Percentiles rank a stretch among this genome's conserved stretches.
Evolutionary conservation across 2,888 invertebrate genomes (phyloP).

Genomic region (Pseudoips prasinana): DNA sequence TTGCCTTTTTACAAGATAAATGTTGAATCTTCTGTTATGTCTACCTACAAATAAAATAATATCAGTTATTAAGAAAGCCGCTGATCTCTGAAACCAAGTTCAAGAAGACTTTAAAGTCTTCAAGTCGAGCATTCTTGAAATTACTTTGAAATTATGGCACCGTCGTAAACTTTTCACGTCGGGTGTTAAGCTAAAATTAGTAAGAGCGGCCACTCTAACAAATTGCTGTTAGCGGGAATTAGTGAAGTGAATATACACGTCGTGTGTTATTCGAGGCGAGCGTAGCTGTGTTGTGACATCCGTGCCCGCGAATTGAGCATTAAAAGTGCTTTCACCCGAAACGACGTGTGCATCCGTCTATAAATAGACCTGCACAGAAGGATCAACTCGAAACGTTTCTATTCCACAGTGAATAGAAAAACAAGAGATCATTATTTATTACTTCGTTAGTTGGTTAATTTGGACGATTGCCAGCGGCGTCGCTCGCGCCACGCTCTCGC

Average conservation of each 20-base stretch:
- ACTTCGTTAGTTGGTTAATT: slow-evolving; percentile 81
- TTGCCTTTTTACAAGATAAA: too few species aligned
- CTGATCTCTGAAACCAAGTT: slow-evolving; percentile 51
- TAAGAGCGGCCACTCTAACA: slow-evolving; percentile 68
- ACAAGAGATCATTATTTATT: slow-evolving; percentile 82
- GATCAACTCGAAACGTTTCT: slow-evolving; percentile 74
- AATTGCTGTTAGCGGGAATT: slow-evolving; percentile 73
- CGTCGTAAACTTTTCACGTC: slow-evolving; percentile 72
- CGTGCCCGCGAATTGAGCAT: slow-evolving; percentile 67
- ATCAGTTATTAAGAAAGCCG: slow-evolving; percentile 25
- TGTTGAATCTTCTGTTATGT: too few species aligned
- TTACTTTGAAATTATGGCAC: slow-evolving; percentile 75
- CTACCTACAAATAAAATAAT: slow-evolving; percentile 24
- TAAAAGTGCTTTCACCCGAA: slow-evolving; percentile 80
- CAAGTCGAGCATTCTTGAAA: slow-evolving; percentile 74
- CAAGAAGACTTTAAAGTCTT: slow-evolving; percentile 61
- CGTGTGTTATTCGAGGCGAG: slow-evolving; percentile 51
- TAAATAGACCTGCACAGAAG: slow-evolving; percentile 66
- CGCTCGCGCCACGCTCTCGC: slow-evolving; percentile 73
- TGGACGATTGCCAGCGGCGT: slow-evolving; percentile 73
- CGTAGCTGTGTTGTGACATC: slow-evolving; percentile 56
- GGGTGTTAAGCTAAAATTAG: slow-evolving; percentile 75
- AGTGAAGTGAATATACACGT: slow-evolving; percentile 64
- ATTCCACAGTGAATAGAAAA: slow-evolving; percentile 78
- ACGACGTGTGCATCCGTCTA: slow-evolving; percentile 73